Percentiles rank a stretch among this genome's conserved stretches.
Conservation (phyloP, 2,888 invertebrate genomes). For the Rotaria sp. region DNA sequence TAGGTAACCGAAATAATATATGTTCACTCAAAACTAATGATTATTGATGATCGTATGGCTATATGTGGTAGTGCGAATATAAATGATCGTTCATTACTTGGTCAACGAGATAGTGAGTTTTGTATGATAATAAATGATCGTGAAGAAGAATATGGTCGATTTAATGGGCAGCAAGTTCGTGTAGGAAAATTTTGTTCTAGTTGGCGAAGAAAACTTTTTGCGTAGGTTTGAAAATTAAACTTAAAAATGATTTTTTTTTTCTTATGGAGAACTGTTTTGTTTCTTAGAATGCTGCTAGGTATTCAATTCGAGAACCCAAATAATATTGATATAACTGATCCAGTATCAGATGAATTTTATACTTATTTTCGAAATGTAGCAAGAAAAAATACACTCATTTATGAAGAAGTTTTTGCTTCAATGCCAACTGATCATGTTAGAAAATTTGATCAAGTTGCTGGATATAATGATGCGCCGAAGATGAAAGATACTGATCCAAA, state of each 20-base stretch:
- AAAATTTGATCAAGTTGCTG: slow-evolving; percentile 32
- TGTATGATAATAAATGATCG: slow-evolving; percentile 74
- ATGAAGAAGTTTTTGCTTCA: slow-evolving; percentile 37
- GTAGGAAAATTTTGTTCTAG: slow-evolving; percentile 32
- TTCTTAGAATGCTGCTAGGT: slow-evolving; percentile 31
- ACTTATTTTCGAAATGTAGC: slow-evolving; percentile 28
- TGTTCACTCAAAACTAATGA: slow-evolving; percentile 90
- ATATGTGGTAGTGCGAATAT: slow-evolving; percentile 97
- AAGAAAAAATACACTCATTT: slow-evolving; percentile 36
- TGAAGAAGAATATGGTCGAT: slow-evolving; percentile 12
- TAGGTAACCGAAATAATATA: slow-evolving; percentile 76
- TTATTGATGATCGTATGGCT: slow-evolving; percentile 79
- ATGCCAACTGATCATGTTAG: slow-evolving; percentile 32
- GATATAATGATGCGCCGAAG: not conserved
- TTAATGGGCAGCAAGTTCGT: not conserved
- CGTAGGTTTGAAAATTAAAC: not conserved
- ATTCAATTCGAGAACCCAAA: slow-evolving; percentile 25
- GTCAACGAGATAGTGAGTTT: slow-evolving; percentile 80
- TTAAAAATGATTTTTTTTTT: not conserved
- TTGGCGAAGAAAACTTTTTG: slow-evolving; percentile 31
- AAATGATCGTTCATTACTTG: slow-evolving; percentile 87
- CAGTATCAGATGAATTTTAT: slow-evolving; percentile 36
- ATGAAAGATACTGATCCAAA: slow-evolving; percentile 31
- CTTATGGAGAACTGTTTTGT: not conserved
- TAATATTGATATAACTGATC: slow-evolving; percentile 31